These are phyloP conservation scores for Baryphthengus martii DNA, from an alignment of 2,113 vertebrate genomes.

Conservation along the genomic window DNA sequence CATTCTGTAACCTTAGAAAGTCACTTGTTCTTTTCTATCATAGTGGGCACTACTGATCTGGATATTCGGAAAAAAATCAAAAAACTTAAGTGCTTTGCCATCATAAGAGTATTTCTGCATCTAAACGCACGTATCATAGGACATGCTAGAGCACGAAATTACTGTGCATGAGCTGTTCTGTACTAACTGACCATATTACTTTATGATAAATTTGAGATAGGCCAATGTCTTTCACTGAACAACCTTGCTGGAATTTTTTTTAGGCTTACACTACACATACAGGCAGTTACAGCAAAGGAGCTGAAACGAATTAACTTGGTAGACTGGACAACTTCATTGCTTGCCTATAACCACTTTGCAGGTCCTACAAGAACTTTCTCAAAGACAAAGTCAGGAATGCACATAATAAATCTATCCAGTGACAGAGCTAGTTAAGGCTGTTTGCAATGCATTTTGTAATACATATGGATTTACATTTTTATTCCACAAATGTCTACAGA, in stretches of 20 bases:
- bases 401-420: neutral
- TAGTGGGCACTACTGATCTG: neutral
- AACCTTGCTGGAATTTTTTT: neutral
- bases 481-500: neutral
- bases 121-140: too few relatives aligned
- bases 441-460: neutral
- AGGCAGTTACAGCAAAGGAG: neutral
- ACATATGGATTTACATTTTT: neutral
- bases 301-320: neutral
- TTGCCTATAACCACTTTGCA: neutral
- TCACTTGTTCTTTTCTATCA: neutral
- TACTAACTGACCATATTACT: neutral
- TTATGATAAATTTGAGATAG: neutral
- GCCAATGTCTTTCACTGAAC: neutral
- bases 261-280: neutral
- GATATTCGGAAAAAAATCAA: neutral
- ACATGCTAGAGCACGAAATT: neutral
- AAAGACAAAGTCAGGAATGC: neutral
- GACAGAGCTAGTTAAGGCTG: neutral
- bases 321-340: neutral
- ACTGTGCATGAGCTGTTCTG: neutral
- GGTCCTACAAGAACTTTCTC: neutral
- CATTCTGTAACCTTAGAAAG: neutral
- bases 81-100: neutral
- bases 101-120: neutral